phyloP scores from a whole-genome alignment of 2,797 vertebrate species.

The Peromyscus attwateri region DNA sequence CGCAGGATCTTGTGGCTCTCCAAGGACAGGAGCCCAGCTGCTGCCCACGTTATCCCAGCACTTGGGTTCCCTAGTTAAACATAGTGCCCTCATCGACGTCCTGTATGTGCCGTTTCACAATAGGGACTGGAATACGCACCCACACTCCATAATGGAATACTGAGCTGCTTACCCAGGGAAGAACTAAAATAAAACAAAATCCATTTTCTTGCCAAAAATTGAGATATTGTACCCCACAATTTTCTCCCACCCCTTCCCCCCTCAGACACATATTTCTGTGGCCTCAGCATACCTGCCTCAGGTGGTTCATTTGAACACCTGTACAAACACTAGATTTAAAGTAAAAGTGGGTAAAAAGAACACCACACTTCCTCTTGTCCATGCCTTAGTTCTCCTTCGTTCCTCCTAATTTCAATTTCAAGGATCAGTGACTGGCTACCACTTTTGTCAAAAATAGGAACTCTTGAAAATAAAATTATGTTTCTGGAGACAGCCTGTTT shows the following conservation, averaged over 20 bases:
- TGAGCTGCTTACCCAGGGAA: background rate
- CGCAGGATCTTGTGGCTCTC: background rate
- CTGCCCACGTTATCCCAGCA: background rate
- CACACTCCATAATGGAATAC: background rate
- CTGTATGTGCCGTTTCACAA: background rate
- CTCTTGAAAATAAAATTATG: slow-evolving; percentile 57
- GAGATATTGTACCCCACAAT: background rate
- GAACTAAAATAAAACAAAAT: background rate
- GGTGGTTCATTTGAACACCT: background rate
- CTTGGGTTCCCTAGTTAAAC: background rate
- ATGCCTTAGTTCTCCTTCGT: background rate
- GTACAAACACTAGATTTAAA: background rate
- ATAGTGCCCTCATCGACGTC: background rate
- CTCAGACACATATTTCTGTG: background rate
- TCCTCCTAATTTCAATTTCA: slow-evolving; percentile 4
- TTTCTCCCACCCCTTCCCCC: slow-evolving; percentile 15
- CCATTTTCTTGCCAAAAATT: background rate
- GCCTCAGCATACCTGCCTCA: background rate
- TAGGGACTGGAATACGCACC: background rate
- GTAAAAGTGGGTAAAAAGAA: background rate
- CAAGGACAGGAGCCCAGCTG: background rate
- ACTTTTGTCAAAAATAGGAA: slow-evolving; percentile 22
- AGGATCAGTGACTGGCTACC: background rate
- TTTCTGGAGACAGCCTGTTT: background rate
- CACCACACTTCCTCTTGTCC: background rate